A percentile compares a stretch with the other conserved stretches of the same genome.
Conservation (phyloP, 2,888 invertebrate species). For the Drosophila subquinaria region DNA sequence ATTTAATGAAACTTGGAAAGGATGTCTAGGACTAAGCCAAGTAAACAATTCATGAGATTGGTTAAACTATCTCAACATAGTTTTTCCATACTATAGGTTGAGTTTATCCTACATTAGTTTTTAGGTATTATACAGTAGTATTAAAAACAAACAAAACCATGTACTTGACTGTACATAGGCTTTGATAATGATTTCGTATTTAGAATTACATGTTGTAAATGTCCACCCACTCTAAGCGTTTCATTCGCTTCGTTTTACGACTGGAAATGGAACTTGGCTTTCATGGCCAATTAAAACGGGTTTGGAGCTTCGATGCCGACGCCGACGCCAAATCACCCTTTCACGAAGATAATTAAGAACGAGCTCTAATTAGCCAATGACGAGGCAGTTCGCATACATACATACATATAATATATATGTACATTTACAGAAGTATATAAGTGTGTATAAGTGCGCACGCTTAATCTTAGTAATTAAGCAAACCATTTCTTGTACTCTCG, state of each 20-base stretch:
- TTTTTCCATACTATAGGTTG: too few species aligned
- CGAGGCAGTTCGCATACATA: slow-evolving; percentile 31
- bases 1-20: too few species aligned
- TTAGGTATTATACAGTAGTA: too few species aligned
- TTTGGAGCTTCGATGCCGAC: slow-evolving; percentile 21
- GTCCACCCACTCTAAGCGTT: background rate
- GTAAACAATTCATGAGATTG: too few species aligned
- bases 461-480: slow-evolving; percentile 52
- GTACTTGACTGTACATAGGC: background rate
- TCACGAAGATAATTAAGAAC: slow-evolving; percentile 54
- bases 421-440: background rate
- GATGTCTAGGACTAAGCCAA: too few species aligned
- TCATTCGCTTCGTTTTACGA: background rate
- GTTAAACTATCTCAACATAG: too few species aligned
- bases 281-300: slow-evolving; percentile 45
- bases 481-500: background rate
- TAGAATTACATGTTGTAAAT: background rate
- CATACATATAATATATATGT: background rate
- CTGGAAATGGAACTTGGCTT: background rate
- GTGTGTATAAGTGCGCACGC: background rate
- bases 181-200: background rate
- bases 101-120: too few species aligned
- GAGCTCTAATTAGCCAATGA: slow-evolving; percentile 76
- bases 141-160: too few species aligned
- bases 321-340: slow-evolving; percentile 41